Evolutionary conservation across 2,797 vertebrate species (phyloP).

Genomic region (Hemibagrus guttatus): DNA sequence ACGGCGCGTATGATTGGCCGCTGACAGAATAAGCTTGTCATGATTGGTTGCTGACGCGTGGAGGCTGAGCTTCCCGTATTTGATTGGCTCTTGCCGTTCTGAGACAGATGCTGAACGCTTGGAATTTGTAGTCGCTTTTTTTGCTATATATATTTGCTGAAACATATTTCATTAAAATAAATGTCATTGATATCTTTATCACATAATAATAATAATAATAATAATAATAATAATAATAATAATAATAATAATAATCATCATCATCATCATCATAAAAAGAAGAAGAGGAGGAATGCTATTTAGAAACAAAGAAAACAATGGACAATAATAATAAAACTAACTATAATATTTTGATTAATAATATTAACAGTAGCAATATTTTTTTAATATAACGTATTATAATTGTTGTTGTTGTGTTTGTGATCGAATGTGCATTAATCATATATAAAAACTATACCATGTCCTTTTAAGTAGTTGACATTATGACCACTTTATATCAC

Average conservation of each 20-base stretch:
- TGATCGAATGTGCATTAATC: background rate
- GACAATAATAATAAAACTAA: too few species aligned
- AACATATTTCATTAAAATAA: background rate
- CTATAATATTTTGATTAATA: too few species aligned
- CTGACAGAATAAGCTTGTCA: background rate
- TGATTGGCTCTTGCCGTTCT: background rate
- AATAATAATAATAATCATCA: background rate
- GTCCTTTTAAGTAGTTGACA: background rate
- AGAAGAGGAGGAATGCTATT: too few species aligned
- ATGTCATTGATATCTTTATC: background rate
- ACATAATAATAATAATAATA: background rate
- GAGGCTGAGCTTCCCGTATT: background rate
- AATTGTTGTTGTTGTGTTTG: too few species aligned
- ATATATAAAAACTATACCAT: background rate
- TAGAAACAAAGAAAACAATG: background rate
- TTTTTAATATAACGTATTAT: too few species aligned
- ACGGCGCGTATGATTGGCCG: constrained; percentile 33
- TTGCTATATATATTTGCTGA: background rate
- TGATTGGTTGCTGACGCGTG: background rate
- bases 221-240: background rate
- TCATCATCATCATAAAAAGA: too few species aligned
- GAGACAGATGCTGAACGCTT: background rate
- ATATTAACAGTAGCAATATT: too few species aligned
- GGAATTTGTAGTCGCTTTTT: too few species aligned
- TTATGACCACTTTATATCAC: background rate